Evolutionary conservation across 2,113 vertebrate genomes (phyloP).

Genomic region (Mionectes macconnelli): DNA sequence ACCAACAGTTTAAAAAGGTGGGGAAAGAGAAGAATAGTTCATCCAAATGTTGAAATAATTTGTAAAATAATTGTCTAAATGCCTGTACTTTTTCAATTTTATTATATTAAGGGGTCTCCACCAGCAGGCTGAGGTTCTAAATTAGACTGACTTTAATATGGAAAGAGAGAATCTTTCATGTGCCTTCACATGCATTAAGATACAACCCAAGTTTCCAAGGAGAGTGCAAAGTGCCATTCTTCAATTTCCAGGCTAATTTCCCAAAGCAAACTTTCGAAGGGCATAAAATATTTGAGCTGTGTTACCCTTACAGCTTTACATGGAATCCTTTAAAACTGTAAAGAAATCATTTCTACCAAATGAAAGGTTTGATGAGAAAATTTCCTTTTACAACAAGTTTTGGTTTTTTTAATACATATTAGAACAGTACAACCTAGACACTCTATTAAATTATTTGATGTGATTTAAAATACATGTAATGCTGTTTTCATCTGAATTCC

Average conservation of each 20-base stretch:
- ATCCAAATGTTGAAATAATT: neutral
- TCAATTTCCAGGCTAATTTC: neutral
- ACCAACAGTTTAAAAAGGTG: neutral
- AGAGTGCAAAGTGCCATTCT: neutral
- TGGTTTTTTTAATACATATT: neutral
- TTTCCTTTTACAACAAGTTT: neutral
- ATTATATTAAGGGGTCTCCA: neutral
- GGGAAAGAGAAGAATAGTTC: neutral
- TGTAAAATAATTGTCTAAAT: neutral
- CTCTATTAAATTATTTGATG: neutral
- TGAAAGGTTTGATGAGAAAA: neutral
- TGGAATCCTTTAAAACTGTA: neutral
- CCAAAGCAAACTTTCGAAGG: neutral
- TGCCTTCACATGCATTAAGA: neutral
- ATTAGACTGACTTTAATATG: neutral
- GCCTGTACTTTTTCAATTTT: neutral
- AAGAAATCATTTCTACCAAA: neutral
- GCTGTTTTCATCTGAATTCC: slow-evolving; percentile 4
- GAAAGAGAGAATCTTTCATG: neutral
- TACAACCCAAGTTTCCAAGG: neutral
- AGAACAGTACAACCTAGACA: neutral
- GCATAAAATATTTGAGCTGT: neutral
- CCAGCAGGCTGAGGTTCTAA: fast-evolving
- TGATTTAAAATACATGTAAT: neutral
- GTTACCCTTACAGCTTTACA: neutral